phyloP scores from a whole-genome alignment of 2,888 invertebrate species.

The Poecilus cupreus region DNA sequence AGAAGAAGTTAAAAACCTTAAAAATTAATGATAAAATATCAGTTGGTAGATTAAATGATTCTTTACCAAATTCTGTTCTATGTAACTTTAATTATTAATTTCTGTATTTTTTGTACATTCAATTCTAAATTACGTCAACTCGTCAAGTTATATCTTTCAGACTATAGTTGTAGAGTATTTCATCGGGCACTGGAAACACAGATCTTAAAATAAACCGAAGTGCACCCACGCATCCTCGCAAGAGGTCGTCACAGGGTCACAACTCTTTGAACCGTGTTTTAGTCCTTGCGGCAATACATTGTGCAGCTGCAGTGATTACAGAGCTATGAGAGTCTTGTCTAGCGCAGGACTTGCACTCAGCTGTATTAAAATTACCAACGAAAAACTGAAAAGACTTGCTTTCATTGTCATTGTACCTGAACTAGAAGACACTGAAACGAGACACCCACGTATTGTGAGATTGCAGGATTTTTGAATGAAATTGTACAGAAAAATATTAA shows the following conservation, averaged over 20 bases:
- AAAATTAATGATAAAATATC: no score
- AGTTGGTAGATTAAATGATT: no score
- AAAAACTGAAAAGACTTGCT: neutral
- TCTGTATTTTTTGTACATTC: no score
- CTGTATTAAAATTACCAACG: conserved; percentile 3
- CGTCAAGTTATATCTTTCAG: no score
- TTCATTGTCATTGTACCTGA: neutral
- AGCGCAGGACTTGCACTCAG: neutral
- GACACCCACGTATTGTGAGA: neutral
- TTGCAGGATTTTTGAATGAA: neutral
- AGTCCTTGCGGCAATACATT: neutral
- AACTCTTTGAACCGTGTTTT: conserved; percentile 2
- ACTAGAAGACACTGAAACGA: neutral
- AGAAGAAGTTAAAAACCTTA: no score
- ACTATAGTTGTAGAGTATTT: no score
- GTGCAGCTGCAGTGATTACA: conserved; percentile 1
- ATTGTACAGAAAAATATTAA: no score
- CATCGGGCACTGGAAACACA: no score
- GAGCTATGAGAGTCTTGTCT: neutral
- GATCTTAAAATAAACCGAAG: no score
- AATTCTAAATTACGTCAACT: no score
- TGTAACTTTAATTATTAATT: no score
- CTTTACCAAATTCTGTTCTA: no score
- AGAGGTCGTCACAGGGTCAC: neutral
- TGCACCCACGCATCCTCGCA: neutral